phyloP scores from a whole-genome alignment of 2,797 vertebrate species.

The Gadopsis bispinosus region DNA sequence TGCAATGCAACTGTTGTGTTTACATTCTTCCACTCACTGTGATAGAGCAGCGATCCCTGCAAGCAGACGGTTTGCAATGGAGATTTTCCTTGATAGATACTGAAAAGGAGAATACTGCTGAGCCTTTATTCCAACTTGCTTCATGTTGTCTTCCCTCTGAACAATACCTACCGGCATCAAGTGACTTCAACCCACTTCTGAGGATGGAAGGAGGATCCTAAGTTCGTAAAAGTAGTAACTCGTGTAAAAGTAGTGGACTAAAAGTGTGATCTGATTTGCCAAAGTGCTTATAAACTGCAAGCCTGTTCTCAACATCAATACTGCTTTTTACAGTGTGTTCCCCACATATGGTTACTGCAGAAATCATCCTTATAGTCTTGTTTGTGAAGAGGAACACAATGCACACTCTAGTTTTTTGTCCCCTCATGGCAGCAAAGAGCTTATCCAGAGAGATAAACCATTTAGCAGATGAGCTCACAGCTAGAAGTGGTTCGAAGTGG shows the following conservation, averaged over 20 bases:
- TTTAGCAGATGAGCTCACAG: conserved; percentile 72
- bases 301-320: background rate
- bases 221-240: background rate
- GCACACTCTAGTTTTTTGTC: conserved; percentile 7
- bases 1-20: background rate
- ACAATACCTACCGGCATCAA: background rate
- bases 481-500: conserved; percentile 46
- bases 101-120: background rate
- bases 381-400: conserved; percentile 7
- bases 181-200: background rate
- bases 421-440: conserved; percentile 7
- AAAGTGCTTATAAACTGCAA: background rate
- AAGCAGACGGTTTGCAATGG: background rate
- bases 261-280: background rate
- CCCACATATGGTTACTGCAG: background rate
- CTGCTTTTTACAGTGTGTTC: background rate
- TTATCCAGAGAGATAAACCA: conserved; percentile 39
- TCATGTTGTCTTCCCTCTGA: background rate
- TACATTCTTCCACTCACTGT: background rate
- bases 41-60: accelerated
- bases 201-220: background rate
- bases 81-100: background rate
- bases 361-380: background rate
- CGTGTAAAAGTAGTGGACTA: background rate
- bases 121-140: background rate